Base-by-base conservation (phyloP, 2,113 vertebrate species). In the Sylvia atricapilla region DNA sequence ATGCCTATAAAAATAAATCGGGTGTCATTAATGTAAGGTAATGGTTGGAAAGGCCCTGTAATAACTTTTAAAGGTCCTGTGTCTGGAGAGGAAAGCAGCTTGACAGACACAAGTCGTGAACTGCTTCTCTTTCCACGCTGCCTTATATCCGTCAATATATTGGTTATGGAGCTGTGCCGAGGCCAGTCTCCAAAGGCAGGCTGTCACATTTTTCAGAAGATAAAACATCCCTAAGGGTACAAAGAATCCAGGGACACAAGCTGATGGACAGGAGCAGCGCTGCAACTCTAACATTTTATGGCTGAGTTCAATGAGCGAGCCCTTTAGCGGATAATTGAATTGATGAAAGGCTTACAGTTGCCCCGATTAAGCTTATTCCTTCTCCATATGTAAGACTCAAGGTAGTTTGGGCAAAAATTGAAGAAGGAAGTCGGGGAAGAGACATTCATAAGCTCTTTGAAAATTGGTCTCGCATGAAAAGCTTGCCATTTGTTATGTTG, bases 121-220 rank as follows among this genome's bases (percentile, higher is more conserved):
- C 72, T 87, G 79, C 79, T 95, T 90, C 3, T 1, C 72, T 94
- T 87, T 84, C 79, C 53, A 17, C 5, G 3, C 82, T 80, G 18
- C 69, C 60, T 93, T 68, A 3, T 90, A 30, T 84, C 85, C 90
- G 88, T 95, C 92, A 90, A 75, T 93, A 44, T 64, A 93, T 78
- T 94, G 79, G 93, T 46, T 95, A 78, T 81, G 88, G 79, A 84
- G 79, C 83, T 89, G 68, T 87, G 90, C 90, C 0, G 33, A 95
- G 91, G 90, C 81, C 91, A 85, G 59, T 74, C 85, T 95, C 83
- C 44, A 80, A 96, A 94, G 85, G 88, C 90, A 90, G 64, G 24
- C 75, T 94, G 84, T 93, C 90, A 94, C 84, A 85, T 85, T 84
- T 76, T 90, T 95, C 70, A 47, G 70, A 89, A 94, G 93, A 93